Conservation (phyloP, 2,888 invertebrate species). For the Venusia cambrica region DNA sequence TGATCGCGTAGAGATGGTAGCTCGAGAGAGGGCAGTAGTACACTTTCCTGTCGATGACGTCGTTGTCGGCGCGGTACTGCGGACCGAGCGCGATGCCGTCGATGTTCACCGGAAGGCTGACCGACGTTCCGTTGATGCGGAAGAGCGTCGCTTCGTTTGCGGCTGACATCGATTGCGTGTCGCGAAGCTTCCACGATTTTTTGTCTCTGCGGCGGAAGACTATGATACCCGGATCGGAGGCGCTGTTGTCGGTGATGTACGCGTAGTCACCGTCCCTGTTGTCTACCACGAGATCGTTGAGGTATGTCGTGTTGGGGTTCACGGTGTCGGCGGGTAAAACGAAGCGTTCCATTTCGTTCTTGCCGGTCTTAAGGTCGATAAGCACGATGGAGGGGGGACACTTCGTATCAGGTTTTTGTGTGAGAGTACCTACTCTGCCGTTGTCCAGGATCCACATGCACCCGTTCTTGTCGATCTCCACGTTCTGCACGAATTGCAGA, state of each 20-base stretch:
- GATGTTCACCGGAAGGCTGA: constrained; percentile 82
- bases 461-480: constrained; percentile 86
- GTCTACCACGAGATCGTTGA: constrained; percentile 88
- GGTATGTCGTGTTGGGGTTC: constrained; percentile 78
- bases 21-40: constrained; percentile 87
- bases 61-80: constrained; percentile 59
- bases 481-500: constrained; percentile 87
- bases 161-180: constrained; percentile 83
- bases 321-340: constrained; percentile 83
- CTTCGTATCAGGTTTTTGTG: constrained; percentile 69
- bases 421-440: constrained; percentile 83
- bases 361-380: constrained; percentile 83
- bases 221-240: constrained; percentile 85
- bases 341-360: constrained; percentile 79
- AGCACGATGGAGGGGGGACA: constrained; percentile 86
- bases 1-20: constrained; percentile 83
- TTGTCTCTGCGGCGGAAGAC: constrained; percentile 84
- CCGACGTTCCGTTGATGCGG: constrained; percentile 80
- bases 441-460: constrained; percentile 86
- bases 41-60: constrained; percentile 71
- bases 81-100: constrained; percentile 88
- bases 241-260: constrained; percentile 87
- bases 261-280: constrained; percentile 85
- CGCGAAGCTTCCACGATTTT: constrained; percentile 86
- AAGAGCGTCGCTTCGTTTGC: constrained; percentile 80